Evolutionary conservation across 2,797 vertebrate genomes (phyloP), one percentile per base, ranked within the genome.

Genomic region (Nannoperca obscura): DNA sequence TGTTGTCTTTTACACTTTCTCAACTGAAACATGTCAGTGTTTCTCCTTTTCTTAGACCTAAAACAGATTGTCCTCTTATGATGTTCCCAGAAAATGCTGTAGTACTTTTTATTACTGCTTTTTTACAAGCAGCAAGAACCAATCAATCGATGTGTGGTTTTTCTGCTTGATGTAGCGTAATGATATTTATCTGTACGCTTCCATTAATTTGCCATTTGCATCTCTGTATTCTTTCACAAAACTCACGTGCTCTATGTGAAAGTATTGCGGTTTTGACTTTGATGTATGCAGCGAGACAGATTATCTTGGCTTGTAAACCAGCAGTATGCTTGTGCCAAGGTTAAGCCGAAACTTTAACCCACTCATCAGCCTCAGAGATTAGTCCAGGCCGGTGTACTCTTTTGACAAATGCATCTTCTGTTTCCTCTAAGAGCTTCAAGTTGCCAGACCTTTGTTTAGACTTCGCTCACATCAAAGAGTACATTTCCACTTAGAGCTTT

Each of bases 261-360:
- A 85, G 81, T 61, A 17, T 53, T 20, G 49, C 27, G 2, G 60
- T 49, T 82, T 68, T 63, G 57, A 66, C 75, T 64, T 14, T 53
- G 34, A 52, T 50, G 34, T 61, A 50, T 40, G 27, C 50, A 52
- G 61, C 2, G 42, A 57, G 63, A 22, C 64, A 76, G 79, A 88
- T 87, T 49, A 80, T 57, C 64, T 59, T 74, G 65, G 27, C 66
- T 81, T 47, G 64, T 79, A 57, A 59, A 64, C 15, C 36, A 13
- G 53, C 54, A 72, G 46, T 53, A 61, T 58, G 75, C 20, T 57
- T 58, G 73, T 82, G 75, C 69, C 68, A 76, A 86, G 84, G 87
- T 88, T 90, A 89, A 92, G 61, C 66, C 57, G 86, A 89, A 92
- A 91, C 76, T 70, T 85, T 83, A 91, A 89, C 85, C 86, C 60